Conservation (phyloP, 2,113 vertebrate species). For the Sitta europaea region DNA sequence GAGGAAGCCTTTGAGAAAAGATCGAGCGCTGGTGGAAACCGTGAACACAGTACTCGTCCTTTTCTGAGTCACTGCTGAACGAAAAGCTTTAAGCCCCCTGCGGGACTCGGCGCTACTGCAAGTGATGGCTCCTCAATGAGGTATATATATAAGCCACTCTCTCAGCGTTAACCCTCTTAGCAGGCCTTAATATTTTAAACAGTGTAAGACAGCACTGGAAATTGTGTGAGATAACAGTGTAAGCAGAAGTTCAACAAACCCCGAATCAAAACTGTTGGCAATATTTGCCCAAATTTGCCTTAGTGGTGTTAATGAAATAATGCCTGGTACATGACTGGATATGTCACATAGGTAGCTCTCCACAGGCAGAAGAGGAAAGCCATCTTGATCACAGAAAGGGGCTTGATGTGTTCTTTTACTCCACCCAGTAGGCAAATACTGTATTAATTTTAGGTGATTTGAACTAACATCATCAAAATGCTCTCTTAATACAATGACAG, state of each 20-base stretch:
- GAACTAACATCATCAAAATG: neutral
- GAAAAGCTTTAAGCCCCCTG: neutral
- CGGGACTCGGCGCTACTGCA: accelerated
- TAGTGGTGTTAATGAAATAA: neutral
- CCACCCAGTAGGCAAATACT: neutral
- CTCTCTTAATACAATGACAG: neutral
- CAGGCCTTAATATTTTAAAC: neutral
- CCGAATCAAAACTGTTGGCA: neutral
- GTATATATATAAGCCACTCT: neutral
- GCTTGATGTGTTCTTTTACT: neutral
- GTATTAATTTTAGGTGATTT: neutral
- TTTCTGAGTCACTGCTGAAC: neutral
- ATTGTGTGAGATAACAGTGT: neutral
- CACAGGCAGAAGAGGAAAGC: neutral
- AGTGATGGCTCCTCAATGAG: neutral
- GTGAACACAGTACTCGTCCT: accelerated
- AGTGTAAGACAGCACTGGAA: neutral
- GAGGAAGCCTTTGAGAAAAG: constrained; percentile 28
- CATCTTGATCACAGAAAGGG: neutral
- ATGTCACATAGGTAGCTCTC: neutral
- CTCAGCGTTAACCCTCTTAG: neutral
- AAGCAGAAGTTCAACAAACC: neutral
- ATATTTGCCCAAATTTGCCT: neutral
- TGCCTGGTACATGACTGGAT: neutral
- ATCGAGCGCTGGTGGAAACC: neutral